Evolutionary conservation across 2,797 vertebrate species (phyloP).

Genomic region (Crypturellus tataupa): DNA sequence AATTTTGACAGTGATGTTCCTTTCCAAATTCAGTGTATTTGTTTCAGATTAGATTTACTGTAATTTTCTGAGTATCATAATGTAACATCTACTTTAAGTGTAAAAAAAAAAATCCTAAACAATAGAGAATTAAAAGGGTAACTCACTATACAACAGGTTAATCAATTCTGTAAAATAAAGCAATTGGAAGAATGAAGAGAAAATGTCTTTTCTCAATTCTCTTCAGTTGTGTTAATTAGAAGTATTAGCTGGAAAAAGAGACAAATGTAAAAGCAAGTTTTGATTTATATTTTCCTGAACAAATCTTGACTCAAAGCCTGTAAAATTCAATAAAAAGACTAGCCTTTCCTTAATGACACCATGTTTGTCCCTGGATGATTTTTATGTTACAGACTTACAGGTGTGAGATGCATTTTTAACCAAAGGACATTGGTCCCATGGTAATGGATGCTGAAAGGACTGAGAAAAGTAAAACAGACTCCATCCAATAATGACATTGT

Average conservation of each 20-base stretch:
- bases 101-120: not conserved
- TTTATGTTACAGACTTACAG: conserved; percentile 82
- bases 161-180: not conserved
- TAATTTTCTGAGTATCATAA: not conserved
- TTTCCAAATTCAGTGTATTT: not conserved
- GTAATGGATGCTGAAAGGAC: conserved; percentile 96
- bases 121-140: not conserved
- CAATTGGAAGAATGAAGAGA: not conserved
- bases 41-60: not conserved
- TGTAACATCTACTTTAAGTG: not conserved
- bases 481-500: conserved; percentile 99
- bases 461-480: conserved; percentile 98
- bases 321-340: not conserved
- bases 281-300: not conserved
- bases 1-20: not conserved
- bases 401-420: conserved; percentile 91
- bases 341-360: not conserved
- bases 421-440: conserved; percentile 95
- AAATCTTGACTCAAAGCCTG: not conserved
- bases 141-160: not conserved
- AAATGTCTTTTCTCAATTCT: not conserved
- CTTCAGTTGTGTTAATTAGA: not conserved
- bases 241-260: not conserved
- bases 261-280: not conserved
- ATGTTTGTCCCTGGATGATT: not conserved